Evolutionary conservation across 1,140 invertebrate species (phyloP).

Genomic region (Heliothis virescens): DNA sequence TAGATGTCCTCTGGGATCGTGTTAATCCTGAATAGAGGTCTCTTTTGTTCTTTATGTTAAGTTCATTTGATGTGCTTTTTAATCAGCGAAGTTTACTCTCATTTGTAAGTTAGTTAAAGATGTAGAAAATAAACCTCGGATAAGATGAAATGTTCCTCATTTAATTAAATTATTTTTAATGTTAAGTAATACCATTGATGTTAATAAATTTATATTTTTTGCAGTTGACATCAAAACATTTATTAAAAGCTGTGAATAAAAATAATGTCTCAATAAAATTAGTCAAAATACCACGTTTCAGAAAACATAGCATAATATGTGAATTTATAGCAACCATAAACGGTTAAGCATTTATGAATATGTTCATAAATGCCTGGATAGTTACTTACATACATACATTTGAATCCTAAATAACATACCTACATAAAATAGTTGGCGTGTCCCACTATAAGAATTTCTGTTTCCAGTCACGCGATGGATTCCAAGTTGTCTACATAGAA

Average conservation of each 20-base stretch:
- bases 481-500: slow-evolving; percentile 65
- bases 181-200: no score
- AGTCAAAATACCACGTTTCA: slow-evolving; percentile 33
- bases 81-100: not conserved
- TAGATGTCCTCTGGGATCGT: slow-evolving; percentile 39
- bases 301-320: slow-evolving; percentile 28
- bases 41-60: slow-evolving; percentile 13
- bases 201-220: no score
- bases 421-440: slow-evolving; percentile 64
- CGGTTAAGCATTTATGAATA: slow-evolving; percentile 41
- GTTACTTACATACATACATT: slow-evolving; percentile 44
- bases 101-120: not conserved
- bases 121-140: no score
- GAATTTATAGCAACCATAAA: slow-evolving; percentile 42
- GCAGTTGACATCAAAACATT: slow-evolving; percentile 14
- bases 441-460: slow-evolving; percentile 74
- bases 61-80: slow-evolving; percentile 3
- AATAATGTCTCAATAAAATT: slow-evolving; percentile 52
- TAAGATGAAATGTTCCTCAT: no score
- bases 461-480: slow-evolving; percentile 71
- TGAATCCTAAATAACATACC: slow-evolving; percentile 44
- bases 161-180: not conserved
- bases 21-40: slow-evolving; percentile 36
- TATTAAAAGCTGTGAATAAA: slow-evolving; percentile 19
- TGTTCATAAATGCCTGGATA: slow-evolving; percentile 40